Percentiles rank a stretch among this genome's conserved stretches.
phyloP scores from a whole-genome alignment of 1,140 invertebrate genomes.

The Dolichoris vasculosae region DNA sequence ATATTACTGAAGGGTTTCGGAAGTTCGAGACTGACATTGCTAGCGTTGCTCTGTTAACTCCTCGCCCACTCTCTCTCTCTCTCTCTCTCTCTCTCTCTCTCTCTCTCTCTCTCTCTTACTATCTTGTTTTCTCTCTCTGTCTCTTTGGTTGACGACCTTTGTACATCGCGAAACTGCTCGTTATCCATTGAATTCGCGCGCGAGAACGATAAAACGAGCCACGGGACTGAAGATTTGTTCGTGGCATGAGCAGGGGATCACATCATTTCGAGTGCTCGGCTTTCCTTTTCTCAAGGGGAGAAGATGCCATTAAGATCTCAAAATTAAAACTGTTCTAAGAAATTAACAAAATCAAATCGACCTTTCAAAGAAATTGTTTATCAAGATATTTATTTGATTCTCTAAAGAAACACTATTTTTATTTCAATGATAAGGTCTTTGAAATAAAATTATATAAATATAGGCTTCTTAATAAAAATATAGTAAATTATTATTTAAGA shows the following conservation, averaged over 20 bases:
- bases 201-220: conserved; percentile 52
- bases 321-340: background rate
- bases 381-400: no score
- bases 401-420: no score
- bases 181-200: conserved; percentile 55
- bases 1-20: background rate
- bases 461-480: no score
- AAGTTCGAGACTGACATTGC: background rate
- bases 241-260: background rate
- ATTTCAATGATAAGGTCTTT: no score
- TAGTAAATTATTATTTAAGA: no score
- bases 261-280: background rate
- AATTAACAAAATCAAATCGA: no score
- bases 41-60: background rate
- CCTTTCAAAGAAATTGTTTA: no score
- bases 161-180: conserved; percentile 45
- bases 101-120: background rate
- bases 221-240: conserved; percentile 34
- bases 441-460: no score
- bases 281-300: background rate
- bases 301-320: background rate
- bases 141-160: background rate
- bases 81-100: background rate
- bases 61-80: background rate
- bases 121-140: no score